Conservation (phyloP, 2,888 invertebrate species). For the Synergus umbraculus region DNA sequence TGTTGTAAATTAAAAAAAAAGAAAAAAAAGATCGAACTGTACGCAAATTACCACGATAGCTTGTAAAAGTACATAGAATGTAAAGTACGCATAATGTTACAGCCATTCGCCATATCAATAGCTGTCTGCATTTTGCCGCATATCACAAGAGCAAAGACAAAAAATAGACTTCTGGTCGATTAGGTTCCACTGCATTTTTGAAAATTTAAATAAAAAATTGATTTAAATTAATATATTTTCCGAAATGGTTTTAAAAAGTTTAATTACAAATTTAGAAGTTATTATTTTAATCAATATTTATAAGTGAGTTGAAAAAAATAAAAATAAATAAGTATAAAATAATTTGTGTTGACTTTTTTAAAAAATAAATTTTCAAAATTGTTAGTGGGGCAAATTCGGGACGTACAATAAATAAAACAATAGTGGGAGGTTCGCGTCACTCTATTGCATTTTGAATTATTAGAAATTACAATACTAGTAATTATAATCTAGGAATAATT, state of each 20-base stretch:
- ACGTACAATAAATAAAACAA: not conserved
- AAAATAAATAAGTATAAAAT: too few relatives aligned
- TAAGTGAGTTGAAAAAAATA: too few relatives aligned
- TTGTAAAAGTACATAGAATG: conserved; percentile 38
- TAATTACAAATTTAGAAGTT: too few relatives aligned
- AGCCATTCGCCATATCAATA: conserved; percentile 56
- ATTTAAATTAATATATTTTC: too few relatives aligned
- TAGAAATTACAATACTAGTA: not conserved
- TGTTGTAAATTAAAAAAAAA: conserved; percentile 31
- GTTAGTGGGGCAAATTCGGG: not conserved
- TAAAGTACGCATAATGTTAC: conserved; percentile 47
- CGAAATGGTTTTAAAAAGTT: too few relatives aligned
- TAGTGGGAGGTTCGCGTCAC: conserved; percentile 6
- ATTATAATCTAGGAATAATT: conserved; percentile 10
- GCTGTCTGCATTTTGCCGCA: conserved; percentile 47
- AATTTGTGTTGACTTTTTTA: not conserved
- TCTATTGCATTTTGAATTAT: not conserved
- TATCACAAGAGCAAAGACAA: conserved; percentile 44
- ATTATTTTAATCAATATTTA: too few relatives aligned
- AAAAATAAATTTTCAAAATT: not conserved
- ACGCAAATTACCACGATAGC: conserved; percentile 47
- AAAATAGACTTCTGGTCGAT: not conserved
- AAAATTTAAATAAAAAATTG: not conserved
- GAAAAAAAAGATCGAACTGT: conserved; percentile 42
- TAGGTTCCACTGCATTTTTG: not conserved